phyloP scores from a whole-genome alignment of 2,113 vertebrate species.

The Neofelis nebulosa region DNA sequence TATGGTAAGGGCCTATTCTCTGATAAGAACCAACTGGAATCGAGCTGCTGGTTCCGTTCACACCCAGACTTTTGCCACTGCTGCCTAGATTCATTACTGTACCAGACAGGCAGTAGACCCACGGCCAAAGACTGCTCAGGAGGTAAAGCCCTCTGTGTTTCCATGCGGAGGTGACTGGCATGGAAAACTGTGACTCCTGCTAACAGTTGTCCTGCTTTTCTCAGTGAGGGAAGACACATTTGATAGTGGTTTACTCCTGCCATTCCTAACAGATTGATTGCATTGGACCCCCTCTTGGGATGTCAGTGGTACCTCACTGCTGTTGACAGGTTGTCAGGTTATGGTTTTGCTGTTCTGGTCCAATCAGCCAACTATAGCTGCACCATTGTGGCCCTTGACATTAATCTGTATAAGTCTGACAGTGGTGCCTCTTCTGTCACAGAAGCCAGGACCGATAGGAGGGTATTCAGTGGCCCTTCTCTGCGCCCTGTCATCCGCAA shows the following conservation, averaged over 20 bases:
- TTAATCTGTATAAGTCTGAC: neutral
- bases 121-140: too few relatives aligned
- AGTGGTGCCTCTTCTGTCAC: neutral
- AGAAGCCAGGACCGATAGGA: neutral
- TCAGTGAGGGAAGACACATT: neutral
- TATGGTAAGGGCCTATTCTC: neutral
- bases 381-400: neutral
- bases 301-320: neutral
- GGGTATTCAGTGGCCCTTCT: neutral
- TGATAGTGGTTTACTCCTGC: neutral
- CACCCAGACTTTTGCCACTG: neutral
- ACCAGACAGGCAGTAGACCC: neutral
- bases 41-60: neutral
- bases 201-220: neutral
- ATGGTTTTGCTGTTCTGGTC: neutral
- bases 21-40: conserved; percentile 1
- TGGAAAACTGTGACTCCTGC: neutral
- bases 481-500: neutral
- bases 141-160: neutral
- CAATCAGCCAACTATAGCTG: neutral
- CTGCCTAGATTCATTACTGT: neutral
- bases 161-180: neutral
- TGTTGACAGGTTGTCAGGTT: neutral
- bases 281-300: neutral
- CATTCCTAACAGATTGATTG: neutral